These are phyloP conservation scores for Plecotus auritus DNA, from an alignment of 2,113 vertebrate genomes.

Conservation along the genomic window DNA sequence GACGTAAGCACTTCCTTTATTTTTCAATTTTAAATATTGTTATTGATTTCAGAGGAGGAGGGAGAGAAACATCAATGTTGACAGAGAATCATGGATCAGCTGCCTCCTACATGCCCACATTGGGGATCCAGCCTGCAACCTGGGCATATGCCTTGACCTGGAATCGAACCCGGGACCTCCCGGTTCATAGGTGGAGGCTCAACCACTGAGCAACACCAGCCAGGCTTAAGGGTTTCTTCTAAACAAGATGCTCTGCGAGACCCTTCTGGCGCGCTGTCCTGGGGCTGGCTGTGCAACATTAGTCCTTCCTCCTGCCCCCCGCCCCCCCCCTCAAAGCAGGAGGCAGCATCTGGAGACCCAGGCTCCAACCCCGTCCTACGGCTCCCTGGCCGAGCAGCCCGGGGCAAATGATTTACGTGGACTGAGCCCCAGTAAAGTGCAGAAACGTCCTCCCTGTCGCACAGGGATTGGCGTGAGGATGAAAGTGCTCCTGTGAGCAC, in stretches of 20 bases:
- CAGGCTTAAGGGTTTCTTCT: neutral
- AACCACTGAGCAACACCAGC: too few relatives aligned
- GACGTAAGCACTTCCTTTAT: neutral
- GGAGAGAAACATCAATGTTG: too few relatives aligned
- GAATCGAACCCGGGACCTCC: too few relatives aligned
- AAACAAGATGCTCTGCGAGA: neutral
- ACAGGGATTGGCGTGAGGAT: neutral
- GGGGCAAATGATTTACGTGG: neutral
- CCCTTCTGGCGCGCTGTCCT: neutral
- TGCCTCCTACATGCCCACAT: too few relatives aligned
- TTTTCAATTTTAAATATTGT: too few relatives aligned
- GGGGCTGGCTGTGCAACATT: neutral
- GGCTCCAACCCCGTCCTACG: neutral
- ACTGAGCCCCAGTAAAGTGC: neutral
- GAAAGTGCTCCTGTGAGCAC: neutral
- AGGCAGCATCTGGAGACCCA: neutral
- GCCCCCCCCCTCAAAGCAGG: neutral
- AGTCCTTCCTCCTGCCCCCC: too few relatives aligned
- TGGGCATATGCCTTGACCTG: too few relatives aligned
- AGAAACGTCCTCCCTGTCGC: neutral
- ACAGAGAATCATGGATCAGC: too few relatives aligned
- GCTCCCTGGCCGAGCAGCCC: neutral
- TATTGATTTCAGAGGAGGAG: too few relatives aligned
- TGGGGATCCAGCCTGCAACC: too few relatives aligned
- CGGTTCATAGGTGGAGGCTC: too few relatives aligned